phyloP scores from a whole-genome alignment of 2,113 vertebrate genomes.

The Mesoclemmys tuberculata region DNA sequence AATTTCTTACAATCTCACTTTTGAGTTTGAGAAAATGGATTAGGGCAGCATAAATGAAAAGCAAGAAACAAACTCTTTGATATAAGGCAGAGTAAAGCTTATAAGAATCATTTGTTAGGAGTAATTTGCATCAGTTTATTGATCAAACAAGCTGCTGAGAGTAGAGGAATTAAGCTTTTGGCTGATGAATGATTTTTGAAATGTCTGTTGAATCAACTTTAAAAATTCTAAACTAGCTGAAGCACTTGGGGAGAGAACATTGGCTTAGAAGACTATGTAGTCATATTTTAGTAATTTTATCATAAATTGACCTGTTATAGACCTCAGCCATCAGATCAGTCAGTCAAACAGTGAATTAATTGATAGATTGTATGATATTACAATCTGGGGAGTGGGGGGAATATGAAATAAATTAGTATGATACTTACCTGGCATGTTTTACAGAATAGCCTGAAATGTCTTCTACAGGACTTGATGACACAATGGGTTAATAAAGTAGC shows the following conservation, averaged over 20 bases:
- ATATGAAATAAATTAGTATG: background rate
- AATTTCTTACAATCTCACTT: constrained; percentile 22
- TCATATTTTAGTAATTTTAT: background rate
- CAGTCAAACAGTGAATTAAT: background rate
- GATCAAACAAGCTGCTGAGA: constrained; percentile 48
- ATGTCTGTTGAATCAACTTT: constrained; percentile 31
- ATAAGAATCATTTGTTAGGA: constrained; percentile 44
- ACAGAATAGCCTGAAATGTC: background rate
- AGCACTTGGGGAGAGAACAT: background rate
- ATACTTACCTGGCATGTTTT: background rate
- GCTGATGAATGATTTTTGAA: constrained; percentile 13
- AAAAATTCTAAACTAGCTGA: constrained; percentile 43
- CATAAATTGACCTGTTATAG: background rate
- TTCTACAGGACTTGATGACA: background rate
- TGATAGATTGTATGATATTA: background rate
- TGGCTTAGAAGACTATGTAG: background rate
- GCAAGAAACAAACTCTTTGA: constrained; percentile 18
- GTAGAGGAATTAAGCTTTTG: constrained; percentile 34
- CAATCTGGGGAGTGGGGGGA: background rate
- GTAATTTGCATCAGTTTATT: constrained; percentile 65
- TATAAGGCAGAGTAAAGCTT: constrained; percentile 25
- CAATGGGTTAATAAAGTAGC: background rate
- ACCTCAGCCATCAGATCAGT: background rate
- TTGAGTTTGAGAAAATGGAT: constrained; percentile 7
- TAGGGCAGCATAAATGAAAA: constrained; percentile 17